Percentiles rank a stretch among this genome's conserved stretches.
These are phyloP conservation scores for Sphyrna mokarran DNA, from an alignment of 2,113 vertebrate genomes.

Conservation along the genomic window DNA sequence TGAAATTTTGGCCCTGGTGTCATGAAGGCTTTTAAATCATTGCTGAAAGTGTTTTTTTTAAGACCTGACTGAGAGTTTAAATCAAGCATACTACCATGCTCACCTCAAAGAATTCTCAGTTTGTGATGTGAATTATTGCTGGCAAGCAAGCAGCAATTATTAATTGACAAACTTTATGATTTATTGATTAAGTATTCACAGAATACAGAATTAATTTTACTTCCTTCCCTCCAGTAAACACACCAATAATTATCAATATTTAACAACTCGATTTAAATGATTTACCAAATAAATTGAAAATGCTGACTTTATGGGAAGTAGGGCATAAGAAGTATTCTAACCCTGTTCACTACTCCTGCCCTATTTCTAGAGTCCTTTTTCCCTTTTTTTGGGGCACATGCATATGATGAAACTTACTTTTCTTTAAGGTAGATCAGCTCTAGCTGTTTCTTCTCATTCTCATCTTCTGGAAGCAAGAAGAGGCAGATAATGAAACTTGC, in stretches of 20 bases:
- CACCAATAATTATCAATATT: background rate
- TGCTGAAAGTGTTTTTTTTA: background rate
- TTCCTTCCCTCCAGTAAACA: background rate
- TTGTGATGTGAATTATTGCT: background rate
- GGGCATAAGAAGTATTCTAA: background rate
- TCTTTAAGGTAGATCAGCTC: constrained; percentile 52
- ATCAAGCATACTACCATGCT: background rate
- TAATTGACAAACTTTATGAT: background rate
- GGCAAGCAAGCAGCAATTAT: background rate
- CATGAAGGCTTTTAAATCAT: background rate
- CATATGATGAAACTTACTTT: constrained; percentile 45
- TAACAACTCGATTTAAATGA: background rate
- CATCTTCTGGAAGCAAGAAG: constrained; percentile 48
- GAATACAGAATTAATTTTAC: background rate
- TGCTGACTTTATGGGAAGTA: background rate
- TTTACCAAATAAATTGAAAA: background rate
- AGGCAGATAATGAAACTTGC: background rate
- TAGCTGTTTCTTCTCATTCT: constrained; percentile 55
- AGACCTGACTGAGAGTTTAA: background rate
- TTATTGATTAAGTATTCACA: background rate
- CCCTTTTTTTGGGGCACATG: no score
- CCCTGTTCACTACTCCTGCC: no score
- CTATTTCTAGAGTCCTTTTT: background rate
- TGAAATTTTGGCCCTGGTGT: no score
- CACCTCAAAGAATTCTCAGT: background rate